Evolutionary conservation across 2,797 vertebrate genomes (phyloP).

Genomic region (Varecia variegata): DNA sequence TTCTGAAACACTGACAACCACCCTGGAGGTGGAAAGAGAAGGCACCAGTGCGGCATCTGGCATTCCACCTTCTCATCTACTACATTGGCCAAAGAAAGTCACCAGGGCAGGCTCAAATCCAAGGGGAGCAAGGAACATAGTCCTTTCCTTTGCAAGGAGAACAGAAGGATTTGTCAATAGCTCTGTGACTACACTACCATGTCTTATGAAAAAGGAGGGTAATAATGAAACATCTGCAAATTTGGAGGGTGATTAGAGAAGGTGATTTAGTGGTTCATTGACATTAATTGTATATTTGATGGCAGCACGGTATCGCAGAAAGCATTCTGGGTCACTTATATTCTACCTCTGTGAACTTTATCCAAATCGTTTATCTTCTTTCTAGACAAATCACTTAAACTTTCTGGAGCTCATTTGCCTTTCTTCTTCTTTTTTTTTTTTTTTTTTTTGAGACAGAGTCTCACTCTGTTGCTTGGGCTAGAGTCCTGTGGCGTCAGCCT

Average conservation of each 20-base stretch:
- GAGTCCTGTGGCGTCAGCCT: too few species aligned
- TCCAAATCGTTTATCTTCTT: neutral
- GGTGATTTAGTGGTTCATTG: neutral
- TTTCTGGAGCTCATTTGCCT: neutral
- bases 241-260: neutral
- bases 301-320: neutral
- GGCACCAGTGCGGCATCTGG: neutral
- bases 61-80: neutral
- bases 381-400: neutral
- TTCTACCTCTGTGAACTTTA: neutral
- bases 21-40: neutral
- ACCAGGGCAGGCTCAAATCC: neutral
- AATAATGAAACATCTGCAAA: neutral
- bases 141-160: neutral
- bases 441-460: too few species aligned
- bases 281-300: neutral
- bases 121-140: neutral
- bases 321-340: neutral
- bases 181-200: neutral
- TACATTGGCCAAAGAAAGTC: neutral
- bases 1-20: neutral
- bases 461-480: too few species aligned
- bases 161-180: neutral
- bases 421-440: neutral
- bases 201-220: neutral